Base-by-base conservation (phyloP, 1,140 invertebrate species). In the Drosophila obscura region DNA sequence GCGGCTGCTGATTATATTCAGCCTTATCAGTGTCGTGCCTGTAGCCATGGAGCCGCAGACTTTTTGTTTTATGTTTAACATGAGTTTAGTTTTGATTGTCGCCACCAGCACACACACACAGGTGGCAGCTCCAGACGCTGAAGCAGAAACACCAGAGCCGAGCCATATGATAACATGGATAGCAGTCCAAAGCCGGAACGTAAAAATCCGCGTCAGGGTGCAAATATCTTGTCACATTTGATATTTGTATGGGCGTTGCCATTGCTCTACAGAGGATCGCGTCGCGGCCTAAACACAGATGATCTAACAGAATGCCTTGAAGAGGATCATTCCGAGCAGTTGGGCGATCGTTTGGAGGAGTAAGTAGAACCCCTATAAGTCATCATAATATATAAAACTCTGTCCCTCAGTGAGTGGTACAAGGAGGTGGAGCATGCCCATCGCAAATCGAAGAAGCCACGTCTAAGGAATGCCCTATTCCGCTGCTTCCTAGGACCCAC, bases 391-490 rank as follows among this genome's bases (percentile, higher is more conserved):
- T 4, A 1, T 57, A 8, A n/a, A 68, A 46, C 1, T 43, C 44
- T 41, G 4, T 91, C 19, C 1, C 89, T 56, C 43, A 93, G 93
- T 67, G 84, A 93, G 73, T 94, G 93, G 93, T 80, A 87, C n/a
- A 82, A 91, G 48, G 94, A 94, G 81, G 13, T 94, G 31, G 77
- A 87, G 24, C 59, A 58, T 1, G 92, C 93, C 0, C 72, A 88
- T 28, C 75, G 80, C 0, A 77, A 85, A 19, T 77, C 88, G 1
- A 75, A 78, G 15, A 91, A 93, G 46, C 93, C 94, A 0, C 73
- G 67, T 0, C 69, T 93, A 5, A 69, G 92, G 5, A 92, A 83
- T 55, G 93, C 93, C 4, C 61, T 93, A 5, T 74, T 91, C 0
- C 91, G 90, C 15, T 92, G 92, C 11, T 93, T 93, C 58, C 73